Conservation (phyloP, 2,888 invertebrate genomes). For the Anodontia alba region DNA sequence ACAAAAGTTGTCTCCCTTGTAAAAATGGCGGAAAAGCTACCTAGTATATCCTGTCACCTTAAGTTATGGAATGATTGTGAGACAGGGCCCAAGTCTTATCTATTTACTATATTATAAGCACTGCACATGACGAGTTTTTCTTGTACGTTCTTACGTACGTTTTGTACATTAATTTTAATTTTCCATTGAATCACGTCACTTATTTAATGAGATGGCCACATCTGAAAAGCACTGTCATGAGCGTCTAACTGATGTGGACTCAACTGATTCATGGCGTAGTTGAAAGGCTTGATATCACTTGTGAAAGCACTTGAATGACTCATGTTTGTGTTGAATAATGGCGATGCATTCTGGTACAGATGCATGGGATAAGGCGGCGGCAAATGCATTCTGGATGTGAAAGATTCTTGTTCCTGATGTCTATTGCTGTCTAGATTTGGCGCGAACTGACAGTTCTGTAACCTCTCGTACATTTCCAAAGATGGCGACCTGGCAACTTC, state of each 20-base stretch:
- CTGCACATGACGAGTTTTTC: background rate
- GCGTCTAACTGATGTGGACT: background rate
- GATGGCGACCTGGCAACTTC: conserved; percentile 21
- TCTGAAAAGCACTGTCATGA: background rate
- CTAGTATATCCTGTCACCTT: too few species aligned
- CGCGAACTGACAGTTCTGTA: background rate
- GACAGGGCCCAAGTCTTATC: too few species aligned
- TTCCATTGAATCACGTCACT: too few species aligned
- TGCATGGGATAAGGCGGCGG: background rate
- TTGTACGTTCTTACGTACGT: too few species aligned
- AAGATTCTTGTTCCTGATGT: background rate
- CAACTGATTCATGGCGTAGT: background rate
- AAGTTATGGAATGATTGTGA: too few species aligned
- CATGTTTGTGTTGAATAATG: background rate
- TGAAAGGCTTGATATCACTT: conserved; percentile 2
- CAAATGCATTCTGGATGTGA: background rate
- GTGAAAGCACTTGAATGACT: background rate
- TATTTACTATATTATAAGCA: too few species aligned
- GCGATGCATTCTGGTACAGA: background rate
- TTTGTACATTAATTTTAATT: too few species aligned
- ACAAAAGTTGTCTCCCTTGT: too few species aligned
- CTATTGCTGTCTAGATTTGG: background rate
- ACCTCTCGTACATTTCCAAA: background rate
- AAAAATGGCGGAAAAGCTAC: too few species aligned
- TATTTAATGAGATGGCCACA: background rate